Conservation (phyloP, 2,888 invertebrate genomes). For the Matsumyia berberina region DNA sequence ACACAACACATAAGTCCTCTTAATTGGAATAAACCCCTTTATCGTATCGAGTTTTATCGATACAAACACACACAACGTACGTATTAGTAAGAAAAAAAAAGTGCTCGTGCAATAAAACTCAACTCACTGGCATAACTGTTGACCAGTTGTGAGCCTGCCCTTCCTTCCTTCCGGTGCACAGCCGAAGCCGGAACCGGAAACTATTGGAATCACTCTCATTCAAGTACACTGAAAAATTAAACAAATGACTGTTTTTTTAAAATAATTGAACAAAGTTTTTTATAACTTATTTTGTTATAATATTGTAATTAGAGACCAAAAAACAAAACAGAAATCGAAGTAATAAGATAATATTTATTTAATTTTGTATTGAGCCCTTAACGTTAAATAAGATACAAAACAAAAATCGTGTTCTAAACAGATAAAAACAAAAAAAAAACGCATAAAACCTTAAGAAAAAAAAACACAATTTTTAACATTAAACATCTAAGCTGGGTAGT, state of each 20-base stretch:
- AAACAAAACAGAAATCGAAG: slow-evolving; percentile 67
- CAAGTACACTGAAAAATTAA: slow-evolving; percentile 73
- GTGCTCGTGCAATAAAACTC: slow-evolving; percentile 75
- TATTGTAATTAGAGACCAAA: slow-evolving; percentile 78
- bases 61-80: slow-evolving; percentile 51
- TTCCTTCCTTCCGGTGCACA: slow-evolving; percentile 53
- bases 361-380: slow-evolving; percentile 77
- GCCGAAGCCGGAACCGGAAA: slow-evolving; percentile 29
- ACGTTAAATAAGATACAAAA: slow-evolving; percentile 71
- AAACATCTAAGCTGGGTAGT: slow-evolving; percentile 85
- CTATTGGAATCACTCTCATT: slow-evolving; percentile 72
- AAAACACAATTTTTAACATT: slow-evolving; percentile 78
- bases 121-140: slow-evolving; percentile 56
- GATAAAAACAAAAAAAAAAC: slow-evolving; percentile 73
- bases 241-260: slow-evolving; percentile 71
- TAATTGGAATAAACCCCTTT: slow-evolving; percentile 55
- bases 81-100: slow-evolving; percentile 62
- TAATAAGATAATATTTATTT: slow-evolving; percentile 77
- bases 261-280: slow-evolving; percentile 76
- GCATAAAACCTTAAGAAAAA: slow-evolving; percentile 76
- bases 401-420: slow-evolving; percentile 77
- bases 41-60: slow-evolving; percentile 75
- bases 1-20: slow-evolving; percentile 20
- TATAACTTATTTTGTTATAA: slow-evolving; percentile 77
- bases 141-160: slow-evolving; percentile 58